Conservation (phyloP, 2,888 invertebrate species). For the Anoncus sp. region DNA sequence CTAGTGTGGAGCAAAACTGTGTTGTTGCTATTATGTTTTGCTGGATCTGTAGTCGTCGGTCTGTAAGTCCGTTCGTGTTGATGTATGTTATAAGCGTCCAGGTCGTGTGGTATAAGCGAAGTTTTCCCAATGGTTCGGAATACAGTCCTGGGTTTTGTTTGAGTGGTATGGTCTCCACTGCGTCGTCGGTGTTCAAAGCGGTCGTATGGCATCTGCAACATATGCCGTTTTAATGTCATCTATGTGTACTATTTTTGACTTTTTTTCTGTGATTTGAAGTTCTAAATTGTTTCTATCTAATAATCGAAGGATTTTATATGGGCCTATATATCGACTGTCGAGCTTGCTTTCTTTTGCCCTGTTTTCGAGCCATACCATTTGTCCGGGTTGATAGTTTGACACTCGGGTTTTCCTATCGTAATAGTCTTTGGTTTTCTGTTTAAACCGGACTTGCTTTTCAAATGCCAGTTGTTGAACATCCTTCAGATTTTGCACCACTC, state of each 20-base stretch:
- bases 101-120: slow-evolving; percentile 3
- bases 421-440: slow-evolving; percentile 12
- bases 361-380: slow-evolving; percentile 7
- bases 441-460: background rate
- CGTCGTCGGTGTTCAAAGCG: background rate
- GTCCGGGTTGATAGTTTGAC: slow-evolving; percentile 20
- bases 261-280: background rate
- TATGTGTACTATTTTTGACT: slow-evolving; percentile 5
- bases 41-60: background rate
- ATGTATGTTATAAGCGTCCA: slow-evolving; percentile 21
- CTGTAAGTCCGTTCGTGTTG: slow-evolving; percentile 6
- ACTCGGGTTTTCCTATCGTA: slow-evolving; percentile 4
- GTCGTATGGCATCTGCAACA: slow-evolving; percentile 1
- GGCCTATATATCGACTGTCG: background rate
- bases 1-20: no score
- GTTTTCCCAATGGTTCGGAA: background rate
- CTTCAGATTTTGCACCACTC: background rate
- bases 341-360: slow-evolving; percentile 18
- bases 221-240: slow-evolving; percentile 22
- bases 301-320: slow-evolving; percentile 11
- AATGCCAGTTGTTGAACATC: slow-evolving; percentile 11
- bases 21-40: no score
- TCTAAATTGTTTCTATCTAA: slow-evolving; percentile 1
- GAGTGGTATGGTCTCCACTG: slow-evolving; percentile 4
- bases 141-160: slow-evolving; percentile 6